Base-by-base conservation (phyloP, 2,888 invertebrate genomes). In the Eustalomyia histrio region DNA sequence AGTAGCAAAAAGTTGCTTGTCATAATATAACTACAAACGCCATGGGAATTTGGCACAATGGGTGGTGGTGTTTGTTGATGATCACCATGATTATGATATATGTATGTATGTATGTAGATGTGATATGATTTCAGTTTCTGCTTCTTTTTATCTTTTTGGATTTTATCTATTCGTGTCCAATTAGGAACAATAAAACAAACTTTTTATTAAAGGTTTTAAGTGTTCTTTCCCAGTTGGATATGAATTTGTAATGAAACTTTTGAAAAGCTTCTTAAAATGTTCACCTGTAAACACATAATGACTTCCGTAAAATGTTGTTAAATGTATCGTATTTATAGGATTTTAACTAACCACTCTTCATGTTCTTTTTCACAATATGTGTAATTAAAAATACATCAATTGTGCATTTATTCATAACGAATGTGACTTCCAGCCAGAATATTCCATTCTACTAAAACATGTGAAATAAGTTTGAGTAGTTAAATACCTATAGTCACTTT, bases 61-160 rank as follows among this genome's bases (percentile, higher is more conserved):
- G 80, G 80, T 80, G 75, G 80, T 67, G n/a, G n/a, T n/a, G n/a
- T n/a, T n/a, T n/a, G 55, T 35, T 65, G 33, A 57, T 55, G 47
- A 72, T 52, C 10, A 55, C 5, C 55, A 55, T 5, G 9, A 17
- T 57, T 24, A 18, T 16, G 17, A 10, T 9, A 7, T n/a, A n/a
- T n/a, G n/a, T n/a, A n/a, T n/a, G n/a, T n/a, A n/a, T n/a, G n/a
- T n/a, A n/a, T n/a, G n/a, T 12, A 33, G 16, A 33, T 58, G 33
- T 69, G 29, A 63, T 60, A 65, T 67, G 65, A 67, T 65, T 14
- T 29, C 2, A 33, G 33, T 2, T 29, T 33, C 10, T 24, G 12
- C 33, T n/a, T 55, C 8, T 68, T 47, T n/a, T 16, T 47, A 33
- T 21, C 33, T 47, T 0, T 68, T 60, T 43, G 52, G 1, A 8